Base-by-base conservation (phyloP, 2,888 invertebrate species). In the Reticulitermes lucifugus region DNA sequence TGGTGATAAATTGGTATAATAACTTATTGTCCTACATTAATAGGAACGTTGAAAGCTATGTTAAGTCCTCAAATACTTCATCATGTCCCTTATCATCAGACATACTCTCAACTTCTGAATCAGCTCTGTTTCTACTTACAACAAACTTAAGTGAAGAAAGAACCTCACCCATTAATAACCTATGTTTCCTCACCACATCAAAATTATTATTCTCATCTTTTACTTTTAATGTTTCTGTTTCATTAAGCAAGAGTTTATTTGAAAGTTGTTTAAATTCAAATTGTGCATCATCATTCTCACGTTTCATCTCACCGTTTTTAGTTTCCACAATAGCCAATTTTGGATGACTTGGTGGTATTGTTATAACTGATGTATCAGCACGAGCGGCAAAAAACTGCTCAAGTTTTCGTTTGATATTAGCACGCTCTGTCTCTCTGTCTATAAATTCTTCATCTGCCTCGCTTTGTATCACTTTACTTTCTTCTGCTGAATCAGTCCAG, bases 81-180 rank as follows among this genome's bases (percentile, higher is more conserved):
- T 77, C 73, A 10, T 73, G 43, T 35, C 6, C 73, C 2, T 0
- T 18, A 21, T 5, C 41, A 41, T 73, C 41, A 35, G 73, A 73
- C 0, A 1, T 29, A 29, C 29, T 73, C 25, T 1, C 75, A 43
- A 75, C 43, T 46, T 77, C 77, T 9, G n/a, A 77, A 77, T 77
- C n/a, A 21, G 9, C 77, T 46, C 10, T 77, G 22, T 43, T 77
- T 77, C 21, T 77, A 77, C 46, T 77, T 46, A 46, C 35, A 41
- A 77, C 77, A 46, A 77, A 77, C 14, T 77, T 77, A 10, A 77
- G 55, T 12, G 81, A 81, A 14, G 55, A 21, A 12, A 81, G 65
- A 60, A 81, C 60, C 22, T 81, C 81, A 18, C 81, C 59, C 81
- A 81, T 81, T 21, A 81, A 35, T 51, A 81, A 60, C 22, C 81